phyloP scores from a whole-genome alignment of 2,113 vertebrate species.

The Neopipo cinnamomea region DNA sequence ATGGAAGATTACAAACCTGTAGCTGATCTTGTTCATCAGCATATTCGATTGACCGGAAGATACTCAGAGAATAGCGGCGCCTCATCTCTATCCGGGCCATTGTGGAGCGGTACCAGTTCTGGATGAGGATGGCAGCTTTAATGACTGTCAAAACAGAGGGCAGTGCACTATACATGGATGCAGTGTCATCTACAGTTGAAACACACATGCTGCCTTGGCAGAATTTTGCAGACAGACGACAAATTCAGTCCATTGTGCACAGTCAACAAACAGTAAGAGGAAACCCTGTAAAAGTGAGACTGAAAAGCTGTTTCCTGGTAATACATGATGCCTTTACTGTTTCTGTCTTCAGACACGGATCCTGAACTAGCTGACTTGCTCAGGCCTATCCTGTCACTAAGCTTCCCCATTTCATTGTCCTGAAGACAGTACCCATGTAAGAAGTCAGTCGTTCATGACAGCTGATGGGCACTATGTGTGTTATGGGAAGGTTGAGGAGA shows the following conservation, averaged over 20 bases:
- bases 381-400: neutral
- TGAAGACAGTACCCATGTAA: neutral
- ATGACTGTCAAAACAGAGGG: slow-evolving; percentile 75
- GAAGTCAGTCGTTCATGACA: neutral
- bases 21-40: slow-evolving; percentile 93
- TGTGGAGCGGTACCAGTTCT: slow-evolving; percentile 92
- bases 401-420: neutral
- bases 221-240: neutral
- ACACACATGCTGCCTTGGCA: neutral
- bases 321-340: neutral
- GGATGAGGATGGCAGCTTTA: slow-evolving; percentile 89
- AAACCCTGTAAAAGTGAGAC: neutral
- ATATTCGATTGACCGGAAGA: slow-evolving; percentile 95
- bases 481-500: neutral
- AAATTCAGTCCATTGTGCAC: neutral
- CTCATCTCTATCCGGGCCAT: slow-evolving; percentile 85
- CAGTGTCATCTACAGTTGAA: neutral
- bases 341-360: neutral
- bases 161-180: neutral
- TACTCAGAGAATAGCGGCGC: slow-evolving; percentile 86
- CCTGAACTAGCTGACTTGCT: neutral
- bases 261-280: neutral
- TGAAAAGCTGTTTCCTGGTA: neutral
- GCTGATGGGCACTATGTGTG: neutral
- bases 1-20: slow-evolving; percentile 78